Evolutionary conservation across 2,888 invertebrate genomes (phyloP).

Genomic region (Drosophila maculinotata): DNA sequence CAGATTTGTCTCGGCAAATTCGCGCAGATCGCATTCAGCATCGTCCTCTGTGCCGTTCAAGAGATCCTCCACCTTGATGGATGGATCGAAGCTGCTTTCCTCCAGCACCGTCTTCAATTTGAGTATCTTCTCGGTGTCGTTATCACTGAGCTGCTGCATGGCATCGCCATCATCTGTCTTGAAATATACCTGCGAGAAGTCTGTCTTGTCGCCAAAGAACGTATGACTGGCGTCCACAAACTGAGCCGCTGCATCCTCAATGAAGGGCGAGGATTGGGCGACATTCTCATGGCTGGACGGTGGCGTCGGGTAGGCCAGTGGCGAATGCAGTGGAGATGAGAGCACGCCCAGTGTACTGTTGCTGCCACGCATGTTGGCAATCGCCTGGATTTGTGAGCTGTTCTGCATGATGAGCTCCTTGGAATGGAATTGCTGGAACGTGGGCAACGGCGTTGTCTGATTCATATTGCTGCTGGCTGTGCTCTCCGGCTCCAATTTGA

Average conservation of each 20-base stretch:
- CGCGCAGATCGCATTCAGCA: constrained; percentile 83
- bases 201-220: constrained; percentile 84
- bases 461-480: constrained; percentile 30
- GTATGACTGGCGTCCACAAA: constrained; percentile 83
- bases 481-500: constrained; percentile 66
- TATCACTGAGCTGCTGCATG: constrained; percentile 74
- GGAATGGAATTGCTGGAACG: constrained; percentile 92
- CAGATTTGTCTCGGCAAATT: constrained; percentile 84
- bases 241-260: constrained; percentile 83
- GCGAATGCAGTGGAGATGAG: constrained; percentile 89
- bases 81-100: constrained; percentile 81
- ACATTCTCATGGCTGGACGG: constrained; percentile 94
- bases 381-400: constrained; percentile 79
- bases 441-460: constrained; percentile 91
- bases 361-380: constrained; percentile 83
- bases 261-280: constrained; percentile 85
- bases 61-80: constrained; percentile 84
- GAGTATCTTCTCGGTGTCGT: constrained; percentile 84
- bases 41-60: constrained; percentile 82
- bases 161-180: constrained; percentile 69
- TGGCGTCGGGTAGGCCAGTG: constrained; percentile 93
- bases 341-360: constrained; percentile 84
- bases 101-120: constrained; percentile 84
- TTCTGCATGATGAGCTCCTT: constrained; percentile 85
- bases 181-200: constrained; percentile 80